These are phyloP conservation scores for Sinhomidia bicolor DNA, from an alignment of 2,888 invertebrate species.

Conservation along the genomic window DNA sequence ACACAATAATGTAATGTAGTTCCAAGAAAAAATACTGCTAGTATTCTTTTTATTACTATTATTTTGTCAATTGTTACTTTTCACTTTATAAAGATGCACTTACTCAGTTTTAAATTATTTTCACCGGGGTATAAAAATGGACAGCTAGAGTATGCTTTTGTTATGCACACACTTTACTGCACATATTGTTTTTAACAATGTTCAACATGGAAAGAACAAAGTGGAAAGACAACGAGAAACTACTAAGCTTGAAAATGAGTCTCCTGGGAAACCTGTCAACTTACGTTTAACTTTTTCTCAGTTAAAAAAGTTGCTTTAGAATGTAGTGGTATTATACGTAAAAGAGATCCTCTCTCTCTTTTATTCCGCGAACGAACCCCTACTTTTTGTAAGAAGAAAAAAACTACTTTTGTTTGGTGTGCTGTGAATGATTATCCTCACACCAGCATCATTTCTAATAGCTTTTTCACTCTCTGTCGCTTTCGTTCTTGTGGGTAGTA, in stretches of 20 bases:
- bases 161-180: constrained; percentile 9
- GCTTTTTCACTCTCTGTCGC: background rate
- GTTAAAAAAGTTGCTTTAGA: constrained; percentile 52
- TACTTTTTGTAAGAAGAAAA: background rate
- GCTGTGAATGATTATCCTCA: background rate
- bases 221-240: constrained; percentile 36
- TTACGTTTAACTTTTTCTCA: constrained; percentile 47
- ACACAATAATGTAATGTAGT: too few relatives aligned
- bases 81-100: background rate
- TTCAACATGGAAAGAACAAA: constrained; percentile 26
- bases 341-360: background rate
- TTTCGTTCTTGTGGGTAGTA: background rate
- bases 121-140: background rate
- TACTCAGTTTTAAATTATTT: constrained; percentile 9
- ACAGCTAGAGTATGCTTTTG: background rate
- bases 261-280: constrained; percentile 73
- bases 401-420: background rate
- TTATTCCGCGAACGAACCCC: background rate
- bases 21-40: too few relatives aligned
- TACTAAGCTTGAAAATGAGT: constrained; percentile 68
- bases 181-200: constrained; percentile 59
- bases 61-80: constrained; percentile 18
- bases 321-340: too few relatives aligned
- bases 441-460: background rate
- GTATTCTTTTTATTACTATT: too few relatives aligned